phyloP scores from a whole-genome alignment of 1,140 invertebrate genomes.

The Phenacoccus solenopsis region DNA sequence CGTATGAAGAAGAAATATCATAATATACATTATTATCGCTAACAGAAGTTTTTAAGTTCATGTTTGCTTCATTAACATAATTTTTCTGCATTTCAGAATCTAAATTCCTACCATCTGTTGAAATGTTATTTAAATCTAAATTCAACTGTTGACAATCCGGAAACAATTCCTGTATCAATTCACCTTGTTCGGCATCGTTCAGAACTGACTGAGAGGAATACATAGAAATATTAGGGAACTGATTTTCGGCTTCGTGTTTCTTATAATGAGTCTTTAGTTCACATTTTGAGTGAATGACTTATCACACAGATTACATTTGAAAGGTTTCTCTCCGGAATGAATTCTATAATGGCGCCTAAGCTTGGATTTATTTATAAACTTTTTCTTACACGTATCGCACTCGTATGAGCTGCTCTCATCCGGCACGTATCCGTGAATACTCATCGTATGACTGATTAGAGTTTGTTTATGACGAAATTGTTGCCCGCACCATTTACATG shows the following conservation, averaged over 20 bases:
- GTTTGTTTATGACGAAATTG: constrained; percentile 36
- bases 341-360: constrained; percentile 19
- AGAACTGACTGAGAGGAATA: not conserved
- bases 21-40: not conserved
- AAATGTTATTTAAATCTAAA: not conserved
- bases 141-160: not conserved
- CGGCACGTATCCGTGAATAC: not conserved
- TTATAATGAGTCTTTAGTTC: not conserved
- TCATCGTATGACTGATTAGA: not conserved
- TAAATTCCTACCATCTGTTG: not conserved
- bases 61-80: not conserved
- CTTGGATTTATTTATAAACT: not conserved
- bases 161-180: not conserved
- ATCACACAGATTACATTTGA: constrained; percentile 23
- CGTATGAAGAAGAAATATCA: not conserved
- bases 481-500: constrained; percentile 37
- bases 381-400: constrained; percentile 9
- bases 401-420: not conserved
- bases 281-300: constrained; percentile 21
- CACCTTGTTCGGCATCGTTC: not conserved
- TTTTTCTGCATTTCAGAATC: not conserved
- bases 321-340: constrained; percentile 22
- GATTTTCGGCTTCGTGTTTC: not conserved
- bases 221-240: not conserved
- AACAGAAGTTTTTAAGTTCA: not conserved